Evolutionary conservation across 1,140 invertebrate species (phyloP).

Genomic region (Lordiphosa collinella): DNA sequence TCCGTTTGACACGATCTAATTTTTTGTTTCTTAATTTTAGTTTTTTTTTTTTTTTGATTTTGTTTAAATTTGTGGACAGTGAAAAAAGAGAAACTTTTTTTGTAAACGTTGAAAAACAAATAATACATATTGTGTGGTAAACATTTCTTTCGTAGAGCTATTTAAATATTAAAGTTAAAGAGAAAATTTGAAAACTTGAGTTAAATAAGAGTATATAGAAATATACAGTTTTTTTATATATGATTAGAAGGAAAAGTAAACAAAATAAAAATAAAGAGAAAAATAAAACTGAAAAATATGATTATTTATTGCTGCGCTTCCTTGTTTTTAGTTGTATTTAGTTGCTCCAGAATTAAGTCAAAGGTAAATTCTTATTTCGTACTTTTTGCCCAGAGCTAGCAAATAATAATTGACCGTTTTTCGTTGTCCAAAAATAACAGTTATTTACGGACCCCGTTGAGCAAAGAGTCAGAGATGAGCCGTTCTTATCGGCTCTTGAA

Average conservation of each 20-base stretch:
- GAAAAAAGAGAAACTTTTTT: slow-evolving; percentile 26
- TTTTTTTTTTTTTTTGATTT: slow-evolving; percentile 47
- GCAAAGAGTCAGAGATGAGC: too few relatives aligned
- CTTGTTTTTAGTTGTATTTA: too few relatives aligned
- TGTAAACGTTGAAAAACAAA: slow-evolving; percentile 23
- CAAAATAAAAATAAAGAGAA: slow-evolving; percentile 50
- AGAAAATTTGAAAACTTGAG: slow-evolving; percentile 18
- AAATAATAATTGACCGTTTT: too few relatives aligned
- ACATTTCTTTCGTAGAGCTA: slow-evolving; percentile 53
- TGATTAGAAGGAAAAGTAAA: slow-evolving; percentile 39
- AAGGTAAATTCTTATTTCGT: too few relatives aligned
- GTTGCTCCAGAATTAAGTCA: too few relatives aligned
- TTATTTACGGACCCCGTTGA: too few relatives aligned
- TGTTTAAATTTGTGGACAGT: slow-evolving; percentile 32
- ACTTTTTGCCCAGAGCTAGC: too few relatives aligned
- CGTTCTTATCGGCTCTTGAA: too few relatives aligned
- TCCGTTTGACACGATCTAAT: slow-evolving; percentile 33
- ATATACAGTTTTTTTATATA: slow-evolving; percentile 52
- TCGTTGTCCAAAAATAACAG: too few relatives aligned
- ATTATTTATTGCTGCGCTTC: too few relatives aligned
- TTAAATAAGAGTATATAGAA: slow-evolving; percentile 42
- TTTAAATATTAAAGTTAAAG: slow-evolving; percentile 47
- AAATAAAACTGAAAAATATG: slow-evolving; percentile 29
- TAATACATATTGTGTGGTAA: slow-evolving; percentile 23
- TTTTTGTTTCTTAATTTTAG: slow-evolving; percentile 39